Percentiles rank a stretch among this genome's conserved stretches.
These are phyloP conservation scores for Naso thynnoides DNA, from an alignment of 2,797 vertebrate genomes.

Conservation along the genomic window DNA sequence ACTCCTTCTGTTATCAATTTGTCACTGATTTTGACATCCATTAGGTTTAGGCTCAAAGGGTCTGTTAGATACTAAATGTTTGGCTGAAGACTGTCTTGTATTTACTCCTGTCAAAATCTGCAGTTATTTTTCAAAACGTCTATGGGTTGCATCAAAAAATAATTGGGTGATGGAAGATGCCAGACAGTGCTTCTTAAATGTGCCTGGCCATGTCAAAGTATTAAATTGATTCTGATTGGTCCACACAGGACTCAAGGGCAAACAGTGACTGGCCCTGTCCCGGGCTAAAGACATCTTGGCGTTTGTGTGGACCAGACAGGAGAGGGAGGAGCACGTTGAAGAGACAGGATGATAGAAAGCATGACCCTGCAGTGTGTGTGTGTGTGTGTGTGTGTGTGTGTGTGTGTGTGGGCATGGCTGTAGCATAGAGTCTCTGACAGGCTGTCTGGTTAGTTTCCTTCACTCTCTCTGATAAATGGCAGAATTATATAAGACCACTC, in stretches of 20 bases:
- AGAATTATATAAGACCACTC: conserved; percentile 59
- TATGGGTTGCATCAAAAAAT: neutral
- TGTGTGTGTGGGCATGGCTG: conserved; percentile 9
- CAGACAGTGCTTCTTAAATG: neutral
- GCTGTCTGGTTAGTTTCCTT: conserved; percentile 64
- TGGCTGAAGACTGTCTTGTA: neutral
- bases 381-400: conserved; percentile 22
- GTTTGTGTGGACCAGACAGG: neutral
- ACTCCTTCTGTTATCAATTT: neutral
- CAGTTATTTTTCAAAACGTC: neutral
- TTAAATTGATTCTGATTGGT: conserved; percentile 22
- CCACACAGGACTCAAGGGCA: neutral
- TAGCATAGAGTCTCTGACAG: conserved; percentile 51
- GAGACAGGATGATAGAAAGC: neutral
- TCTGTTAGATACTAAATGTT: conserved; percentile 1
- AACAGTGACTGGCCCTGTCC: conserved; percentile 39
- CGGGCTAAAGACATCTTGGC: too few species aligned
- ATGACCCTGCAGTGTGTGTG: conserved; percentile 23
- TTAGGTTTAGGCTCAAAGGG: neutral
- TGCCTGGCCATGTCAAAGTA: neutral
- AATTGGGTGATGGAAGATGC: neutral
- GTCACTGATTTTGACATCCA: conserved; percentile 3
- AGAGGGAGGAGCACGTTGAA: conserved; percentile 5
- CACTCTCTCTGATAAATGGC: conserved; percentile 50
- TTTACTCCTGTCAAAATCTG: neutral